Evolutionary conservation across 2,797 vertebrate species (phyloP), one percentile per base, ranked within the genome.

Genomic region (Brotula barbata): DNA sequence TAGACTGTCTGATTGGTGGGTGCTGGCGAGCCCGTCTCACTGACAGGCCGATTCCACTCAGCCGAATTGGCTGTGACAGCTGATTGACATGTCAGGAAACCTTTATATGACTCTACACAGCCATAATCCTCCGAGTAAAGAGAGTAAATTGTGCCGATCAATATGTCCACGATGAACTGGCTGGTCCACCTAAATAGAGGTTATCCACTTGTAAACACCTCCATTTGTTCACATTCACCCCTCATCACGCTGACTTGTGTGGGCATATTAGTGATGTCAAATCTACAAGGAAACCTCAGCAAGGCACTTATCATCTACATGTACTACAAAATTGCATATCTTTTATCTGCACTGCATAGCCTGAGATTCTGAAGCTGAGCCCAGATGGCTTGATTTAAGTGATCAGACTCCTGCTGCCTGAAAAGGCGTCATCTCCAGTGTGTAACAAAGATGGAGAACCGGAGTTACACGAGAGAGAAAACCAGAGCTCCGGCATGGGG

Each of bases 51-150:
- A 75, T 69, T 67, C 81, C 82, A 84, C 87, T 89, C 50, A 7
- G 54, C 68, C 84, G 85, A 89, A 90, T 82, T 82, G 82, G 75
- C 70, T 53, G 51, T 81, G 90, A 89, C 90, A 88, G 83, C 59
- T 88, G 88, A 89, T 73, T 89, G 90, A 89, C 88, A 90, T 53
- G 73, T 77, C 80, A 77, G 89, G 87, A 90, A 91, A 87, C 86
- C 90, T 89, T 91, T 90, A 89, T 90, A 90, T 91, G 89, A 88
- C 88, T 85, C 78, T 70, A 87, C 81, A 87, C 84, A 82, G 82
- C 80, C 71, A 80, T 86, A 86, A 90, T 91, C 88, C 78, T 87
- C 82, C 2, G 74, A 77, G 87, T 78, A 84, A 88, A 87, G 86
- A 81, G 82, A 88, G 80, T 82, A 83, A 89, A 89, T 88, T 82